These are phyloP conservation scores for Diloba caeruleocephala DNA, from an alignment of 2,888 invertebrate genomes.

Conservation along the genomic window DNA sequence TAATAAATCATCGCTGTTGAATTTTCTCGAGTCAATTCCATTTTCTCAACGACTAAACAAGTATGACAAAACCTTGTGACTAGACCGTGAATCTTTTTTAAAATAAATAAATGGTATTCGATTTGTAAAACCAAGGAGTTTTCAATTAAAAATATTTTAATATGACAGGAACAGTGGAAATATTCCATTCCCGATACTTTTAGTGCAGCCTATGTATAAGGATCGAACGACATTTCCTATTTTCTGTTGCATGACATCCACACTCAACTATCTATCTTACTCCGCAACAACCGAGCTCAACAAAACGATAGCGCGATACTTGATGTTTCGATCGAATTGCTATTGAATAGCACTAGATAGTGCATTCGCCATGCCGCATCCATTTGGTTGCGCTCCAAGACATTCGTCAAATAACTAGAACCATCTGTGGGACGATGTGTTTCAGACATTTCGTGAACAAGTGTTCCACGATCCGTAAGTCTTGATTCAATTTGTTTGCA, in stretches of 20 bases:
- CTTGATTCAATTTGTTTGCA: conserved; percentile 57
- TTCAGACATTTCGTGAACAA: conserved; percentile 51
- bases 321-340: conserved; percentile 46
- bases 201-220: too few species aligned
- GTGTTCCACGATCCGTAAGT: conserved; percentile 49
- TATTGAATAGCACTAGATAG: conserved; percentile 48
- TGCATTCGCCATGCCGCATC: conserved; percentile 54
- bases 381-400: conserved; percentile 68
- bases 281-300: conserved; percentile 11
- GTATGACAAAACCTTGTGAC: too few species aligned
- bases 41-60: too few species aligned
- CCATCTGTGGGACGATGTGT: conserved; percentile 37
- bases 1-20: too few species aligned
- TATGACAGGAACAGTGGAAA: too few species aligned
- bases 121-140: too few species aligned
- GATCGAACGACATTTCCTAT: background rate
- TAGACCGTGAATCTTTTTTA: too few species aligned
- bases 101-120: too few species aligned
- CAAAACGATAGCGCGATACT: conserved; percentile 29
- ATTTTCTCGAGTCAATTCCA: too few species aligned
- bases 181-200: too few species aligned
- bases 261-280: conserved; percentile 16
- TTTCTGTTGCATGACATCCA: background rate
- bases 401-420: conserved; percentile 68
- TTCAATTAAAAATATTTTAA: too few species aligned